These are phyloP conservation scores for Halcyon chelicuti DNA, from an alignment of 2,797 vertebrate genomes.

Conservation along the genomic window DNA sequence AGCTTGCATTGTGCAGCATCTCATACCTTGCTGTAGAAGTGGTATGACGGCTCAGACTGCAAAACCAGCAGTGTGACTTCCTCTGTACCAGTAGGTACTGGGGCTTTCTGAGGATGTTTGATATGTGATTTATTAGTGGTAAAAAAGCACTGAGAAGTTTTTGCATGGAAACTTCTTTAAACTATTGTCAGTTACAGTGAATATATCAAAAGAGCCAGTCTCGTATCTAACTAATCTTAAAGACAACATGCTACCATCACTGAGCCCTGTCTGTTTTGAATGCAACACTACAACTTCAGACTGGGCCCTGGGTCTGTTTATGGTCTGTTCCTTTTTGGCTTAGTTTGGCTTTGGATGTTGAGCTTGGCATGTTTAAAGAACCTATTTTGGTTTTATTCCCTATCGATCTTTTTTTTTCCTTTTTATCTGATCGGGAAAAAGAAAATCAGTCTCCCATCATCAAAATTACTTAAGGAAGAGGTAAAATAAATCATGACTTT, in stretches of 20 bases:
- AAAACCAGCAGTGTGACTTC: not conserved
- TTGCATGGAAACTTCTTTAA: not conserved
- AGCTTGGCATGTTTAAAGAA: not conserved
- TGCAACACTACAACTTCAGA: not conserved
- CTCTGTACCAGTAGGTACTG: not conserved
- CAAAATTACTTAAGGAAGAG: conserved; percentile 89
- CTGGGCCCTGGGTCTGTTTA: not conserved
- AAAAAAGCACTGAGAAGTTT: not conserved
- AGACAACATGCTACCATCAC: not conserved
- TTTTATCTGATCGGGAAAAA: conserved; percentile 78
- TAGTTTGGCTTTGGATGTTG: not conserved
- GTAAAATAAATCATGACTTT: conserved; percentile 68
- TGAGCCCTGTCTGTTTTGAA: not conserved
- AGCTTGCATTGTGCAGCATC: not conserved
- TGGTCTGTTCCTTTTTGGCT: not conserved
- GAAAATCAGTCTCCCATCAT: conserved; percentile 87
- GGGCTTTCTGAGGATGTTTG: not conserved
- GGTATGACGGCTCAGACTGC: not conserved
- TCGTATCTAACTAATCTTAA: not conserved
- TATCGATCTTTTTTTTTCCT: rapidly evolving
- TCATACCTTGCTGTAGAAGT: not conserved
- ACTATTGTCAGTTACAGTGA: not conserved
- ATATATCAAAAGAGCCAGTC: not conserved
- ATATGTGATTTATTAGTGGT: not conserved
- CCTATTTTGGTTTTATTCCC: not conserved